These are phyloP conservation scores for Oreochromis niloticus DNA, from an alignment of 2,113 vertebrate genomes.

Conservation along the genomic window DNA sequence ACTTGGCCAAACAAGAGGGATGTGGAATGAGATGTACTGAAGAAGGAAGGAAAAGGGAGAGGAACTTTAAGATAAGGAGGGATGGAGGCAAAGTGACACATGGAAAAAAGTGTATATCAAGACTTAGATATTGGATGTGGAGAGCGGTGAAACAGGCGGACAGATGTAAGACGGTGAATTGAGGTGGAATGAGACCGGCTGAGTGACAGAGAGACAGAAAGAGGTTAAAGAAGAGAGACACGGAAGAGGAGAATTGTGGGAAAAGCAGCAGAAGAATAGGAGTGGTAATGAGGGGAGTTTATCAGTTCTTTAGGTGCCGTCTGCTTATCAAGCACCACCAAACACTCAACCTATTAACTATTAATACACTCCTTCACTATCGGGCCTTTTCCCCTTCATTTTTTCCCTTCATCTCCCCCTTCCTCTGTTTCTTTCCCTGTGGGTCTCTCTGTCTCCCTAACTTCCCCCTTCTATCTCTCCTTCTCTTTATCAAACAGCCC, in stretches of 20 bases:
- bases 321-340: constrained; percentile 66
- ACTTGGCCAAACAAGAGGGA: constrained; percentile 31
- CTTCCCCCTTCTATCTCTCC: constrained; percentile 16
- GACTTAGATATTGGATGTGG: neutral
- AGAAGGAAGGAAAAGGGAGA: neutral
- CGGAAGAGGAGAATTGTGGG: constrained; percentile 51
- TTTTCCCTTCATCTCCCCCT: constrained; percentile 27
- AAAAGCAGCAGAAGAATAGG: constrained; percentile 54
- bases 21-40: neutral
- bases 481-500: constrained; percentile 55
- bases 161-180: neutral
- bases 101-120: neutral
- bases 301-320: constrained; percentile 62
- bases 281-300: constrained; percentile 63
- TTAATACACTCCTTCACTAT: constrained; percentile 60
- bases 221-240: constrained; percentile 15
- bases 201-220: constrained; percentile 41
- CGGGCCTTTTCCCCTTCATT: constrained; percentile 1
- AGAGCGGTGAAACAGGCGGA: neutral
- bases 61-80: constrained; percentile 1
- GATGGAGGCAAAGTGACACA: neutral
- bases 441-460: constrained; percentile 23
- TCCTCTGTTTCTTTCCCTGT: constrained; percentile 25
- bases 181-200: neutral
- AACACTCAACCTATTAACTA: constrained; percentile 67